A percentile compares a stretch with the other conserved stretches of the same genome.
Evolutionary conservation across 2,888 invertebrate species (phyloP).

Genomic region (Lissocephala sabroskyi): DNA sequence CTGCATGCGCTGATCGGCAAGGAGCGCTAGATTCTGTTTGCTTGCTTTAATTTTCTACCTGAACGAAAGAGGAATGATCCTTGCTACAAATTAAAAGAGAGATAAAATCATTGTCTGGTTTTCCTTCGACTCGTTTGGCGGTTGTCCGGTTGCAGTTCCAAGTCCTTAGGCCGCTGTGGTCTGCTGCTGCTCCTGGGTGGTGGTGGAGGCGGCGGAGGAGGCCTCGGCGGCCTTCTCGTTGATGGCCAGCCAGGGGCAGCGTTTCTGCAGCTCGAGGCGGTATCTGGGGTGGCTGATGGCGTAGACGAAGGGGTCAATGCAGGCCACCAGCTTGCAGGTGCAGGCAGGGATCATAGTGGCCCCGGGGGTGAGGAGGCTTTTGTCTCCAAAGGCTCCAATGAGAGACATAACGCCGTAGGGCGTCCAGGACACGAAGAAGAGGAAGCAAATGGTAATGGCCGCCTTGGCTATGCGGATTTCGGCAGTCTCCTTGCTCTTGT

Average conservation of each 20-base stretch:
- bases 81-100: slow-evolving; percentile 26
- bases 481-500: slow-evolving; percentile 79
- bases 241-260: slow-evolving; percentile 83
- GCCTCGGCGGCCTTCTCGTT: slow-evolving; percentile 77
- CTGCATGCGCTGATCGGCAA: slow-evolving; percentile 56
- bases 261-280: slow-evolving; percentile 84
- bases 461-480: slow-evolving; percentile 91
- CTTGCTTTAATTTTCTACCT: slow-evolving; percentile 14
- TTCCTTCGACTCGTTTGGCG: slow-evolving; percentile 1
- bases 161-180: slow-evolving; percentile 63
- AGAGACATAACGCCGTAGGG: slow-evolving; percentile 89
- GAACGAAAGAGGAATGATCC: slow-evolving; percentile 12
- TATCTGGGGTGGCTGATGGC: slow-evolving; percentile 92
- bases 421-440: slow-evolving; percentile 92
- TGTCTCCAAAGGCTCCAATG: slow-evolving; percentile 86
- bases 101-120: background rate
- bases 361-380: slow-evolving; percentile 78
- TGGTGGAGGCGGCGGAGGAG: slow-evolving; percentile 72
- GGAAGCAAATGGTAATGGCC: slow-evolving; percentile 87
- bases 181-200: slow-evolving; percentile 52
- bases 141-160: background rate
- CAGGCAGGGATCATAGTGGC: slow-evolving; percentile 90
- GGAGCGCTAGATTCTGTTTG: slow-evolving; percentile 19
- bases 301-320: slow-evolving; percentile 92
- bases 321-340: slow-evolving; percentile 89